Percentiles rank a stretch among this genome's conserved stretches.
These are phyloP conservation scores for Hecatera dysodea DNA, from an alignment of 2,888 invertebrate species.

Conservation along the genomic window DNA sequence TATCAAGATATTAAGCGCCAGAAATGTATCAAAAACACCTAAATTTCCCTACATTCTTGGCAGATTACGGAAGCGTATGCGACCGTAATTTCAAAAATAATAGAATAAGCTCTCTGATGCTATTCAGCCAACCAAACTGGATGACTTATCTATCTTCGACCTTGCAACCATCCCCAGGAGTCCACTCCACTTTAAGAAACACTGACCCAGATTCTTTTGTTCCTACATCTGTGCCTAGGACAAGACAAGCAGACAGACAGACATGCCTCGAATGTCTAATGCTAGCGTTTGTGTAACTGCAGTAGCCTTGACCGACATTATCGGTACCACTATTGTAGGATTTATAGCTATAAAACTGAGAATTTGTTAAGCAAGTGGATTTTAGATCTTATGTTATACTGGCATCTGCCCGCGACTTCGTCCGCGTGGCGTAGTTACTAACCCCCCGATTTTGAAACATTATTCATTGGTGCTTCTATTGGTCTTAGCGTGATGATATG, in stretches of 20 bases:
- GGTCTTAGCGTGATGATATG: too few species aligned
- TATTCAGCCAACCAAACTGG: background rate
- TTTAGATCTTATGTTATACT: slow-evolving; percentile 29
- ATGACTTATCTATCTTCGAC: background rate
- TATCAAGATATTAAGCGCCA: too few species aligned
- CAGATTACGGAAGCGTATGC: too few species aligned
- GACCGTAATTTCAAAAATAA: too few species aligned
- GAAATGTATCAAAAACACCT: too few species aligned
- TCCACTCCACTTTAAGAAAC: slow-evolving; percentile 25
- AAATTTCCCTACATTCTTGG: too few species aligned
- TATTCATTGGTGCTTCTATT: too few species aligned
- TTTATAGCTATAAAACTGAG: slow-evolving; percentile 60
- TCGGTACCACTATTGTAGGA: slow-evolving; percentile 65
- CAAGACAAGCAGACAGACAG: slow-evolving; percentile 65
- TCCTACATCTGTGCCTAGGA: slow-evolving; percentile 69
- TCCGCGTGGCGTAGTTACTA: too few species aligned
- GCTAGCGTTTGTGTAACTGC: slow-evolving; percentile 81
- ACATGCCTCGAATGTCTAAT: slow-evolving; percentile 82
- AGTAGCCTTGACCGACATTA: slow-evolving; percentile 85
- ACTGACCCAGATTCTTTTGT: slow-evolving; percentile 76
- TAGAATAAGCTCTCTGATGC: too few species aligned
- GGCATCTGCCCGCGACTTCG: too few species aligned
- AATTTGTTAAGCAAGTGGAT: slow-evolving; percentile 39
- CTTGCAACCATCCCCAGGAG: slow-evolving; percentile 10
- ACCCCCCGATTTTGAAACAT: too few species aligned